Evolutionary conservation across 2,113 vertebrate genomes (phyloP).

Genomic region (Chionis minor): DNA sequence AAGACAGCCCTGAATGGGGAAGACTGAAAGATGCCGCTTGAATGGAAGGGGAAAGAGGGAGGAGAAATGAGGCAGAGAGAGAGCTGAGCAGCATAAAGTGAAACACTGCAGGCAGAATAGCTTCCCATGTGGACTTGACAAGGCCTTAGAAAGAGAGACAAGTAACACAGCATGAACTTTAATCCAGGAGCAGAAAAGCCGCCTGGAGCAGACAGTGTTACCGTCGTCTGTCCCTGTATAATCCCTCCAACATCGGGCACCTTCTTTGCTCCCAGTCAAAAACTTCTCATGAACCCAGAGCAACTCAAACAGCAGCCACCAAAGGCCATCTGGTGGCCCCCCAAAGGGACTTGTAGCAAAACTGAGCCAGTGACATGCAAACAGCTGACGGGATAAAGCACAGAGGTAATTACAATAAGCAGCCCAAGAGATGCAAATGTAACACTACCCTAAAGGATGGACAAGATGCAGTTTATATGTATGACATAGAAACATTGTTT

Average conservation of each 20-base stretch:
- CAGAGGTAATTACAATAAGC: background rate
- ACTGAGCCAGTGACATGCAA: background rate
- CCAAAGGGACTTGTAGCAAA: background rate
- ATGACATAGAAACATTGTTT: background rate
- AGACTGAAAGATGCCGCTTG: constrained; percentile 34
- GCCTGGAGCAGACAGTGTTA: background rate
- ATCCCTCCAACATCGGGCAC: background rate
- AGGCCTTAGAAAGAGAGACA: constrained; percentile 42
- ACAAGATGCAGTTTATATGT: background rate
- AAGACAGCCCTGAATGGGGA: constrained; percentile 42
- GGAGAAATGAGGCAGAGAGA: constrained; percentile 7
- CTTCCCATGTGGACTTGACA: constrained; percentile 59
- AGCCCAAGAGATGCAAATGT: background rate
- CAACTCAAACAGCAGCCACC: background rate
- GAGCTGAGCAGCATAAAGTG: constrained; percentile 28
- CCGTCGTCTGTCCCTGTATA: background rate
- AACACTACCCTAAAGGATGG: background rate
- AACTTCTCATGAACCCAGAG: constrained; percentile 58
- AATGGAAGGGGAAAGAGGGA: constrained; percentile 23
- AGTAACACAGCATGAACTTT: constrained; percentile 43
- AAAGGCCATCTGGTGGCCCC: background rate
- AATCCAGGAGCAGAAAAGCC: constrained; percentile 65
- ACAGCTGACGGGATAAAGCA: background rate
- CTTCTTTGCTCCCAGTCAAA: constrained; percentile 9
- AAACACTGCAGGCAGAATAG: constrained; percentile 7